A percentile compares a stretch with the other conserved stretches of the same genome.
Conservation (phyloP, 1,140 invertebrate genomes). For the Plodia interpunctella region DNA sequence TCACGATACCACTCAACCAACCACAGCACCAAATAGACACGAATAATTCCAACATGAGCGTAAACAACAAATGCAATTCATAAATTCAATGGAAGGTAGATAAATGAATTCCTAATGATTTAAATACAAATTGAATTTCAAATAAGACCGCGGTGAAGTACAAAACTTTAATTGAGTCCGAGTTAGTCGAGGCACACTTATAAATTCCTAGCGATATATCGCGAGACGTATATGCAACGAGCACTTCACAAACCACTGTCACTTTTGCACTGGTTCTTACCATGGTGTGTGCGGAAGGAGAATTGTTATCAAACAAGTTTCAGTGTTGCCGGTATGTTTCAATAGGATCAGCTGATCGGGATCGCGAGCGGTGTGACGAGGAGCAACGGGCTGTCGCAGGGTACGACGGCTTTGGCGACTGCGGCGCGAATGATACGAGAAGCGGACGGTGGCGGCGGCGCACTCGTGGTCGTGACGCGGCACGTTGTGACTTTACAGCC, state of each 20-base stretch:
- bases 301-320: constrained; percentile 34
- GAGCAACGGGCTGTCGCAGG: constrained; percentile 27
- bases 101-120: constrained; percentile 2
- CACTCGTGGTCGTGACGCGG: constrained; percentile 58
- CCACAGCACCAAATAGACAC: background rate
- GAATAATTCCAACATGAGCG: background rate
- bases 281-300: constrained; percentile 42
- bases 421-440: constrained; percentile 65
- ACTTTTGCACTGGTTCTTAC: constrained; percentile 61
- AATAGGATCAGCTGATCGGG: constrained; percentile 60
- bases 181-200: background rate
- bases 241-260: constrained; percentile 55
- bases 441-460: constrained; percentile 55
- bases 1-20: background rate
- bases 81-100: constrained; percentile 16
- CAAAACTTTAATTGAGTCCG: background rate
- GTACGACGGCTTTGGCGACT: constrained; percentile 54
- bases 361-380: constrained; percentile 30
- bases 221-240: constrained; percentile 5
- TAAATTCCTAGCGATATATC: background rate
- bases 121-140: constrained; percentile 12
- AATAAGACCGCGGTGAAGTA: constrained; percentile 1
- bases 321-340: constrained; percentile 29
- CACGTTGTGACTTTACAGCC: constrained; percentile 23
- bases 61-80: constrained; percentile 11